phyloP scores from a whole-genome alignment of 2,888 invertebrate genomes.

The Heliconius ismenius region DNA sequence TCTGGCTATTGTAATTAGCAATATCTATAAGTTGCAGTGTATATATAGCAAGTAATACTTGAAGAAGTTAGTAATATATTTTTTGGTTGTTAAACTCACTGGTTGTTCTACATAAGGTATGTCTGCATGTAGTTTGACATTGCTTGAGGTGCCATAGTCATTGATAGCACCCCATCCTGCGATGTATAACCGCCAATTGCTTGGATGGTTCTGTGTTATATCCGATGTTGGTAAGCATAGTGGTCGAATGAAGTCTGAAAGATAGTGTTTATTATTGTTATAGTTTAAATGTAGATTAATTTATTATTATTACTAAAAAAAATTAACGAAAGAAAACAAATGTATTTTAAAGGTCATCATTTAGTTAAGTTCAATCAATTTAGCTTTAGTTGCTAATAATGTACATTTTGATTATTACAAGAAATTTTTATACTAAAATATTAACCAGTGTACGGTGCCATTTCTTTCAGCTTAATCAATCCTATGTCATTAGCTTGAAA shows the following conservation, averaged over 20 bases:
- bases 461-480: constrained; percentile 64
- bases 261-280: neutral
- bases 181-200: constrained; percentile 50
- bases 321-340: neutral
- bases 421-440: neutral
- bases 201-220: constrained; percentile 46
- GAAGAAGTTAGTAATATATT: neutral
- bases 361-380: no score
- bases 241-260: constrained; percentile 69
- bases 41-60: no score
- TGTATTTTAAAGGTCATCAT: no score
- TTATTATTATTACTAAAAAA: neutral
- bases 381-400: no score
- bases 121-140: constrained; percentile 55
- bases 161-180: constrained; percentile 81
- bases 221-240: constrained; percentile 63
- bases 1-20: neutral
- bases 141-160: constrained; percentile 50
- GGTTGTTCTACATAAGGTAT: constrained; percentile 49
- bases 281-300: neutral
- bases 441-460: constrained; percentile 69
- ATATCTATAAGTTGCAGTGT: neutral
- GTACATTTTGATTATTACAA: no score
- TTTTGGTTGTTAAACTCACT: constrained; percentile 46
- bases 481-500: constrained; percentile 68